A percentile compares a stretch with the other conserved stretches of the same genome.
These are phyloP conservation scores for Pocillopora verrucosa DNA, from an alignment of 64 coral and sea anemone species.

Conservation along the genomic window DNA sequence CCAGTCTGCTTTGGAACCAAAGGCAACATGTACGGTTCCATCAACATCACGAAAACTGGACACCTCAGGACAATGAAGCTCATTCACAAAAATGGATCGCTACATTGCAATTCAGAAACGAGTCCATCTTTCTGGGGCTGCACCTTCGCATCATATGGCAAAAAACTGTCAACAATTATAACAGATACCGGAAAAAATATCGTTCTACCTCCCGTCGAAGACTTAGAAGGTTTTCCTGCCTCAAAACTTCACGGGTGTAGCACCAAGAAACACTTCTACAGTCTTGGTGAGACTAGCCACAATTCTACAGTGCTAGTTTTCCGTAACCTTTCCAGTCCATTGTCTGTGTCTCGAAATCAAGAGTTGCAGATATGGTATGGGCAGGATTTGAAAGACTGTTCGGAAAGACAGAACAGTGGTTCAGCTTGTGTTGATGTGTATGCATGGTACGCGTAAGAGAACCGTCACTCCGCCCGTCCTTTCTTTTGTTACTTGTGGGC, in stretches of 20 bases:
- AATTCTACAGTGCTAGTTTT: too few relatives aligned
- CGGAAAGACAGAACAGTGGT: too few relatives aligned
- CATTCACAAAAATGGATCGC: slow-evolving; percentile 13
- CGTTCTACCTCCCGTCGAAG: neutral
- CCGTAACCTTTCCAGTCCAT: too few relatives aligned
- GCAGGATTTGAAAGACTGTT: too few relatives aligned
- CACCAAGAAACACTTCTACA: too few relatives aligned
- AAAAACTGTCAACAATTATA: slow-evolving; percentile 9
- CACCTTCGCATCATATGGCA: neutral
- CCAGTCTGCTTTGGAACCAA: slow-evolving; percentile 14
- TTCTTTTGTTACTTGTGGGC: too few relatives aligned
- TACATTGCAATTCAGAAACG: neutral
- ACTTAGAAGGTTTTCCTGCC: neutral
- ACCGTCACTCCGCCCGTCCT: too few relatives aligned
- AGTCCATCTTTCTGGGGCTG: neutral
- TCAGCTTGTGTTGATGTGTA: too few relatives aligned
- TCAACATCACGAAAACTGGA: slow-evolving; percentile 27
- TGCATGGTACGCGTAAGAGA: too few relatives aligned
- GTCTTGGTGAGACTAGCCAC: too few relatives aligned
- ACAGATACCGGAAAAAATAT: neutral
- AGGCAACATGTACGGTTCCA: neutral
- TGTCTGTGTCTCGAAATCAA: too few relatives aligned
- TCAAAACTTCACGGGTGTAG: neutral
- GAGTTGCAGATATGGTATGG: too few relatives aligned
- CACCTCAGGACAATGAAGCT: slow-evolving; percentile 50